A percentile compares a stretch with the other conserved stretches of the same genome.
Evolutionary conservation across 2,113 vertebrate genomes (phyloP).

Genomic region (Oreochromis aureus): DNA sequence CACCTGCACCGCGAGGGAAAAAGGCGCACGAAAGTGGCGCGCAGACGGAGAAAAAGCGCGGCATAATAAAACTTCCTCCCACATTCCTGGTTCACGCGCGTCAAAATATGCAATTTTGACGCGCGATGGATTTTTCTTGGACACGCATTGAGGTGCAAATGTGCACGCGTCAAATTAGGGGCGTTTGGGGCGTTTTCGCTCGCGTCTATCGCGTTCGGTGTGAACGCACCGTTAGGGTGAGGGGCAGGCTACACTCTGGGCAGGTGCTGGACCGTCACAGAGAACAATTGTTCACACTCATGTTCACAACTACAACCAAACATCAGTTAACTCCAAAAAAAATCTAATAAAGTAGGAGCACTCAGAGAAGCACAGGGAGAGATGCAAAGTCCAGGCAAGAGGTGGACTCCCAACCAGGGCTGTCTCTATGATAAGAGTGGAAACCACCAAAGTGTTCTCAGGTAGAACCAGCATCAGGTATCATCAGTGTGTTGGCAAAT

Average conservation of each 20-base stretch:
- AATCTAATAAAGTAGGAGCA: neutral
- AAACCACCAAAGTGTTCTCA: neutral
- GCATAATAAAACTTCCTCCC: too few relatives aligned
- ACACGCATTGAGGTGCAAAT: too few relatives aligned
- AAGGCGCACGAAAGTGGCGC: too few relatives aligned
- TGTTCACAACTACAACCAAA: neutral
- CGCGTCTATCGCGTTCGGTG: too few relatives aligned
- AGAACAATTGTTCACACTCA: neutral
- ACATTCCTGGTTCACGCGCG: too few relatives aligned
- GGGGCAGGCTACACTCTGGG: neutral
- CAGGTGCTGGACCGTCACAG: neutral
- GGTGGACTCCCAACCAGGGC: neutral
- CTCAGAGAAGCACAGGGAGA: neutral
- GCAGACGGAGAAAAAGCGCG: too few relatives aligned
- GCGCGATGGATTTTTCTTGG: too few relatives aligned
- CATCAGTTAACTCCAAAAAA: neutral
- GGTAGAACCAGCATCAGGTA: neutral
- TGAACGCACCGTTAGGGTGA: too few relatives aligned
- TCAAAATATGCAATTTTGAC: too few relatives aligned
- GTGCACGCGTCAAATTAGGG: too few relatives aligned
- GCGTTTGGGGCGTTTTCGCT: too few relatives aligned
- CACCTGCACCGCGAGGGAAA: too few relatives aligned
- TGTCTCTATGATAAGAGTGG: neutral
- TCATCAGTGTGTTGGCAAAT: neutral
- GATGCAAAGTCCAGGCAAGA: neutral